Evolutionary conservation across 2,888 invertebrate genomes (phyloP), one percentile per base, ranked within the genome.

Genomic region (Macaria notata): DNA sequence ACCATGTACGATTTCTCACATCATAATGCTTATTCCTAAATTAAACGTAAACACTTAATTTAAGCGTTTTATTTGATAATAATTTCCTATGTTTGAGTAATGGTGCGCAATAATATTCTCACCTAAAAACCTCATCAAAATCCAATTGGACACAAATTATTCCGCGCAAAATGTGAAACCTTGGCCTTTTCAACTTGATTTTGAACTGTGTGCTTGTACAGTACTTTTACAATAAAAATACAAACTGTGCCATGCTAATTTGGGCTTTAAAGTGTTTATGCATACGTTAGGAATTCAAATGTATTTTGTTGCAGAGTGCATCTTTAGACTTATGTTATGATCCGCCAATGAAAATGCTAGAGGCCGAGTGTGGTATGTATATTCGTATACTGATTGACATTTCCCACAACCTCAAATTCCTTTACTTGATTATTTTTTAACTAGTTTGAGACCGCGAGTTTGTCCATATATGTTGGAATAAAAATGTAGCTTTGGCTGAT

Each of bases 111-210:
- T 66, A 68, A 72, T 66, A 60, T 74, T 72, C 74, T 72, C 75
- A 75, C 72, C 73, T 71, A 70, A 75, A 67, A 75, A 72, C 75
- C 78, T 79, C 83, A 84, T 86, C 84, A 84, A 75, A 81, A 86
- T 77, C 81, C 81, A 82, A 85, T 86, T 86, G 77, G 76, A 76
- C 72, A 79, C 79, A 82, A 81, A 79, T 81, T 81, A 83, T 82
- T 79, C 70, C 77, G 70, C 75, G 72, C 79, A 79, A 85, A 83
- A 81, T 73, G 71, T 71, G 64, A 78, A 81, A 79, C 89, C 88
- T 88, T 90, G 88, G 76, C 83, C 85, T 89, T 89, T 86, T 74
- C 70, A 60, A 66, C 69, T 70, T 78, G 75, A 84, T 81, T 80
- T 79, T 78, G 68, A 73, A 76, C 72, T 81, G 72, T 72, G 71